Percentiles rank a stretch among this genome's conserved stretches.
Conservation (phyloP, 2,888 invertebrate species). For the Epinotia demarniana region DNA sequence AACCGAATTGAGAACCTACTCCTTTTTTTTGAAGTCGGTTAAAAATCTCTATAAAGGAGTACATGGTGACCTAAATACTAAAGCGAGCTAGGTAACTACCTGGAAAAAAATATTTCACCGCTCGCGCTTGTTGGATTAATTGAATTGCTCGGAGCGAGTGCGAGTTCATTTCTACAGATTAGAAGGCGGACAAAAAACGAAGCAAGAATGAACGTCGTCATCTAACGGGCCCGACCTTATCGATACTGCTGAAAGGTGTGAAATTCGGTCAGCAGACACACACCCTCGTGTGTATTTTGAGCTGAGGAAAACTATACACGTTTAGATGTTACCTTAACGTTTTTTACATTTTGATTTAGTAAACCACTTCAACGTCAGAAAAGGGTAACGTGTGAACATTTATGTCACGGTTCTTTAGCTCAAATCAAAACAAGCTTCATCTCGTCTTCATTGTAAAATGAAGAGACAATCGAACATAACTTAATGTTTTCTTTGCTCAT, state of each 20-base stretch:
- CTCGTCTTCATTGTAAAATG: slow-evolving; percentile 21
- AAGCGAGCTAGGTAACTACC: neutral
- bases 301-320: neutral
- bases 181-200: slow-evolving; percentile 54
- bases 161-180: slow-evolving; percentile 57
- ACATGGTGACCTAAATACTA: neutral
- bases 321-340: too few species aligned
- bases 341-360: neutral
- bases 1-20: too few species aligned
- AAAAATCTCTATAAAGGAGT: slow-evolving; percentile 12
- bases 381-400: neutral
- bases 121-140: slow-evolving; percentile 58
- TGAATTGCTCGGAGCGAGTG: slow-evolving; percentile 63
- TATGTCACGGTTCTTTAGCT: neutral
- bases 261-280: slow-evolving; percentile 22
- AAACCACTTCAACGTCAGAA: neutral
- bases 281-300: neutral
- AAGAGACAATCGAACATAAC: slow-evolving; percentile 43
- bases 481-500: slow-evolving; percentile 20
- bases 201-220: slow-evolving; percentile 52
- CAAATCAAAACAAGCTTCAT: neutral
- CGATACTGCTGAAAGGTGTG: slow-evolving; percentile 26
- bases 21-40: too few species aligned
- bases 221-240: slow-evolving; percentile 50
- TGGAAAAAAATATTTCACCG: slow-evolving; percentile 12